Percentiles rank a stretch among this genome's conserved stretches.
Conservation (phyloP, 2,888 invertebrate species). For the Parelbella ahira region DNA sequence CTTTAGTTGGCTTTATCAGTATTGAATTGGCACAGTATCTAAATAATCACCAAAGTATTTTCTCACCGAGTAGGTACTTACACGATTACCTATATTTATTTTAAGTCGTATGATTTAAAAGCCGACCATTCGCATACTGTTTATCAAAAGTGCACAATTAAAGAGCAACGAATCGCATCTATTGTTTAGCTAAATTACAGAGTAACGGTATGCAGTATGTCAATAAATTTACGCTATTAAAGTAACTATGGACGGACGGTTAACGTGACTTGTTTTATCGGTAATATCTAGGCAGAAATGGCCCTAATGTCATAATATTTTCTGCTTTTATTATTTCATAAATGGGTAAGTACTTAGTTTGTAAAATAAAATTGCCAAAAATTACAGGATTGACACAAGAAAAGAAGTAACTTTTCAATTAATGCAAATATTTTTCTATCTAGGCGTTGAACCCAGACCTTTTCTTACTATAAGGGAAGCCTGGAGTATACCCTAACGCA, state of each 20-base stretch:
- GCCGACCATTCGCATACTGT: neutral
- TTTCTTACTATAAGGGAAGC: too few relatives aligned
- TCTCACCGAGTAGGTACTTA: too few relatives aligned
- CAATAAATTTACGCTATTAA: conserved; percentile 2
- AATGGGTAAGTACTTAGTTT: too few relatives aligned
- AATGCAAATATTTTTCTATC: too few relatives aligned
- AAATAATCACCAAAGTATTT: too few relatives aligned
- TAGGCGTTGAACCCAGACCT: too few relatives aligned
- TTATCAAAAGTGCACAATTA: neutral
- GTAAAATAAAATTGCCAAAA: too few relatives aligned
- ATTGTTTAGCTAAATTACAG: conserved; percentile 5
- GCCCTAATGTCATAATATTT: neutral
- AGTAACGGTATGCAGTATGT: neutral
- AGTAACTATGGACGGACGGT: conserved; percentile 2
- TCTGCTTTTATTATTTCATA: too few relatives aligned
- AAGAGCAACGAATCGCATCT: conserved; percentile 1
- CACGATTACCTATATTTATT: neutral
- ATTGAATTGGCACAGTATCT: neutral
- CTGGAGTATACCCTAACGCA: too few relatives aligned
- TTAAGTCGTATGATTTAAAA: neutral
- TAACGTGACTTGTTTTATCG: neutral
- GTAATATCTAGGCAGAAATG: conserved; percentile 1
- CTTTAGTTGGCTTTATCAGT: too few relatives aligned
- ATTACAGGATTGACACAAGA: too few relatives aligned
- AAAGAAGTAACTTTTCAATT: too few relatives aligned